A percentile compares a stretch with the other conserved stretches of the same genome.
phyloP scores from a whole-genome alignment of 2,113 vertebrate species.

The Onychostruthus taczanowskii region DNA sequence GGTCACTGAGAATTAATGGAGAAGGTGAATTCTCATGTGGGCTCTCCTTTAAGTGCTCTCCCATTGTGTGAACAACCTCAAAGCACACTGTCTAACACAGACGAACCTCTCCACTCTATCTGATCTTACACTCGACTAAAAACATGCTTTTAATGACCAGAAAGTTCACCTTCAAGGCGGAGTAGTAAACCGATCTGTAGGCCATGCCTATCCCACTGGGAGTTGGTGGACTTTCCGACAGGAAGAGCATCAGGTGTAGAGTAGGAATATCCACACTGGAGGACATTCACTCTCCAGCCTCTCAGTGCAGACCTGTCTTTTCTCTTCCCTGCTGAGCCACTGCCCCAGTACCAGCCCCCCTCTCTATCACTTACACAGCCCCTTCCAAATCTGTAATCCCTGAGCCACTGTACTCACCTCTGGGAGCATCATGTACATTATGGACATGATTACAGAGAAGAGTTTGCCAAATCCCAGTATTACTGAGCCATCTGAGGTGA shows the following conservation, averaged over 20 bases:
- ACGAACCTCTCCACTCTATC: background rate
- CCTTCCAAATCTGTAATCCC: background rate
- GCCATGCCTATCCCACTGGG: background rate
- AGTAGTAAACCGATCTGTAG: background rate
- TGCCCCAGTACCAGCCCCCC: background rate
- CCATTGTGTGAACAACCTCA: background rate
- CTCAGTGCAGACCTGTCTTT: background rate
- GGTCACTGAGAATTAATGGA: background rate
- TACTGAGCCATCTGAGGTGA: background rate
- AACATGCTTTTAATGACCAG: background rate
- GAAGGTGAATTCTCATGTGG: background rate
- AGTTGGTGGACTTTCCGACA: background rate
- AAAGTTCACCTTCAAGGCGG: background rate
- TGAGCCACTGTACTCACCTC: background rate
- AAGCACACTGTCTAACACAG: background rate
- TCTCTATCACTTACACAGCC: background rate
- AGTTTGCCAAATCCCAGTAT: background rate
- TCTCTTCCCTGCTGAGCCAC: accelerated
- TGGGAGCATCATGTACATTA: background rate
- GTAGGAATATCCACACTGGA: background rate
- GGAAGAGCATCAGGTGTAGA: background rate
- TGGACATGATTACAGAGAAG: background rate
- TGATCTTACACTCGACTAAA: background rate
- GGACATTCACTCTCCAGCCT: background rate
- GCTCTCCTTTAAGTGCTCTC: background rate